These are phyloP conservation scores for Cylindroiulus punctatus DNA, from an alignment of 2,888 invertebrate genomes.

Conservation along the genomic window DNA sequence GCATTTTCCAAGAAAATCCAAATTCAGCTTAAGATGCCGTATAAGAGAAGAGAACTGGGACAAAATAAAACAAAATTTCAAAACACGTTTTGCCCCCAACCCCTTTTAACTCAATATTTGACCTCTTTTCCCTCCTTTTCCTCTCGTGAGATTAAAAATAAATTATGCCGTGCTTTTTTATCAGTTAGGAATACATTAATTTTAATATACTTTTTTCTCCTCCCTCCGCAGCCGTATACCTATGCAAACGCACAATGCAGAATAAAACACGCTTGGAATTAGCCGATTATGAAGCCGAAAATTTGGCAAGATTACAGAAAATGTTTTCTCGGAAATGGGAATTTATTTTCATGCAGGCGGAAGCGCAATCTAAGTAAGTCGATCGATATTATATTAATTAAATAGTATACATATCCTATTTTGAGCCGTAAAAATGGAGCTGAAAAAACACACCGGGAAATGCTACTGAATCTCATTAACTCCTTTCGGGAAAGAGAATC, in stretches of 20 bases:
- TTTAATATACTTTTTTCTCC: neutral
- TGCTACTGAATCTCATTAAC: slow-evolving; percentile 18
- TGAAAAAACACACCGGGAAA: neutral
- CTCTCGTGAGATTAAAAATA: slow-evolving; percentile 56
- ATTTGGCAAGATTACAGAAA: slow-evolving; percentile 94
- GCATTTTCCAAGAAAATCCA: slow-evolving; percentile 58
- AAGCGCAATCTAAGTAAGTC: slow-evolving; percentile 80
- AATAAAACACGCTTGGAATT: slow-evolving; percentile 97
- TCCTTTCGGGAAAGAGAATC: neutral
- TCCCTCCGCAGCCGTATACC: slow-evolving; percentile 84
- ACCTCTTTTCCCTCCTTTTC: slow-evolving; percentile 35
- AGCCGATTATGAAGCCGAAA: slow-evolving; percentile 99
- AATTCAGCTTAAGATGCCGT: neutral
- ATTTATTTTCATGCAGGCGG: slow-evolving; percentile 99
- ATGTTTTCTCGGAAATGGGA: slow-evolving; percentile 99
- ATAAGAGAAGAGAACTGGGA: too few species aligned
- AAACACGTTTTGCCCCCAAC: too few species aligned
- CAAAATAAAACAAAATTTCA: too few species aligned
- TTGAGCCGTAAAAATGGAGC: neutral
- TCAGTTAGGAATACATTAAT: neutral
- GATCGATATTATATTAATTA: slow-evolving; percentile 6
- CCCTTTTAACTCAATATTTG: neutral
- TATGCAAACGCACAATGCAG: slow-evolving; percentile 99
- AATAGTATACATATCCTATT: neutral
- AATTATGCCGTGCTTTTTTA: neutral